These are phyloP conservation scores for Zaprionus davidi DNA, from an alignment of 1,140 invertebrate genomes.

Conservation along the genomic window DNA sequence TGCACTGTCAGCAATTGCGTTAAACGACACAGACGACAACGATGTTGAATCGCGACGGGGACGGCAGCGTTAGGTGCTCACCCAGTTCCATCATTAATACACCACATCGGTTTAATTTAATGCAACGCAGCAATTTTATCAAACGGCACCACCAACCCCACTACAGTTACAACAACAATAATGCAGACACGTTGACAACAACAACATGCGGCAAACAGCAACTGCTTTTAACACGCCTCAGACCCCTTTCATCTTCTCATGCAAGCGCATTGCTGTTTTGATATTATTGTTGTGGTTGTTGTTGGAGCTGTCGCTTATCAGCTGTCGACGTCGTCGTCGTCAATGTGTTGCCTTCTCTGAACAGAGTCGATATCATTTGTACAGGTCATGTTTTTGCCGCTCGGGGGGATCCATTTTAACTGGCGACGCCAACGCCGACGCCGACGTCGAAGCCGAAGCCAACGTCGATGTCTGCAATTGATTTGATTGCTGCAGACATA, in stretches of 20 bases:
- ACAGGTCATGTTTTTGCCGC: slow-evolving; percentile 22
- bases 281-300: slow-evolving; percentile 35
- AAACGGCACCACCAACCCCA: slow-evolving; percentile 58
- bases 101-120: slow-evolving; percentile 80
- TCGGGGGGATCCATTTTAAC: slow-evolving; percentile 16
- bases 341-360: slow-evolving; percentile 7
- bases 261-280: slow-evolving; percentile 24
- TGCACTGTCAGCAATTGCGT: slow-evolving; percentile 71
- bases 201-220: slow-evolving; percentile 58
- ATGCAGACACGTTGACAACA: slow-evolving; percentile 61
- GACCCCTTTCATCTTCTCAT: slow-evolving; percentile 6
- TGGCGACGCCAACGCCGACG: background rate
- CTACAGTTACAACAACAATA: slow-evolving; percentile 18
- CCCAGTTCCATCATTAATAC: slow-evolving; percentile 61
- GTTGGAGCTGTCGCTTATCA: slow-evolving; percentile 46
- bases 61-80: slow-evolving; percentile 16
- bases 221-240: slow-evolving; percentile 57
- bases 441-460: slow-evolving; percentile 3
- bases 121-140: slow-evolving; percentile 80
- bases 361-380: slow-evolving; percentile 13
- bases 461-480: slow-evolving; percentile 47
- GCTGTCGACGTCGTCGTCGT: slow-evolving; percentile 15
- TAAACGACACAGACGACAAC: slow-evolving; percentile 39
- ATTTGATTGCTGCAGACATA: slow-evolving; percentile 48
- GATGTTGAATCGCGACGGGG: background rate